phyloP scores from a whole-genome alignment of 1,140 invertebrate species.

The Eubasilissa regina region DNA sequence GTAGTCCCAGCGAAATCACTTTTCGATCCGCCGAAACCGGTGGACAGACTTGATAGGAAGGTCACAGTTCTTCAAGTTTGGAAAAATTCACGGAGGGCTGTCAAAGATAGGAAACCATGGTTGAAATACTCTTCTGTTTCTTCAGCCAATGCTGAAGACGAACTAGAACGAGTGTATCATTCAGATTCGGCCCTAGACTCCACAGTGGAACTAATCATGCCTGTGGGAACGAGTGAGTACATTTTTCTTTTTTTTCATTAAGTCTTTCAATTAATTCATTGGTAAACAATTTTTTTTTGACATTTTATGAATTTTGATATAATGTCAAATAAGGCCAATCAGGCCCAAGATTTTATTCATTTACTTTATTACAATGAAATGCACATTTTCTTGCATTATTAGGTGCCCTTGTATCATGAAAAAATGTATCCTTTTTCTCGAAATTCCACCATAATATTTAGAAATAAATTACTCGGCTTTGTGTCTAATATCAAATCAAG shows the following conservation, averaged over 20 bases:
- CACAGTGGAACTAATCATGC: conserved; percentile 55
- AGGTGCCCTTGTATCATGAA: no score
- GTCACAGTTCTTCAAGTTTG: conserved; percentile 50
- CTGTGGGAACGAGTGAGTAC: conserved; percentile 59
- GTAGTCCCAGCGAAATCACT: conserved; percentile 49
- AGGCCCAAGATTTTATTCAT: no score
- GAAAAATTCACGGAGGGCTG: conserved; percentile 37
- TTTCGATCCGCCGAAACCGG: conserved; percentile 46
- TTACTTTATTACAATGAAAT: no score
- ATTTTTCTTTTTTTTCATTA: not conserved
- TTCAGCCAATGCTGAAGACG: conserved; percentile 55
- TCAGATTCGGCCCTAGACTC: conserved; percentile 53
- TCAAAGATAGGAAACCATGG: conserved; percentile 49
- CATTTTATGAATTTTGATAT: no score
- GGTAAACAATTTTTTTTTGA: not conserved
- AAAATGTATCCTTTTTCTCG: no score
- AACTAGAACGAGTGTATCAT: conserved; percentile 58
- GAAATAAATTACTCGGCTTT: no score
- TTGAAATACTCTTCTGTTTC: conserved; percentile 53
- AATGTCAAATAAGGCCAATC: no score
- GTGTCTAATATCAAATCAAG: no score
- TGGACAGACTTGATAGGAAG: conserved; percentile 47
- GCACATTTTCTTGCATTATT: no score
- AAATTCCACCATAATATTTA: no score
- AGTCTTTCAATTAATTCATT: no score